Evolutionary conservation across 2,888 invertebrate species (phyloP).

Genomic region (Myopa testacea): DNA sequence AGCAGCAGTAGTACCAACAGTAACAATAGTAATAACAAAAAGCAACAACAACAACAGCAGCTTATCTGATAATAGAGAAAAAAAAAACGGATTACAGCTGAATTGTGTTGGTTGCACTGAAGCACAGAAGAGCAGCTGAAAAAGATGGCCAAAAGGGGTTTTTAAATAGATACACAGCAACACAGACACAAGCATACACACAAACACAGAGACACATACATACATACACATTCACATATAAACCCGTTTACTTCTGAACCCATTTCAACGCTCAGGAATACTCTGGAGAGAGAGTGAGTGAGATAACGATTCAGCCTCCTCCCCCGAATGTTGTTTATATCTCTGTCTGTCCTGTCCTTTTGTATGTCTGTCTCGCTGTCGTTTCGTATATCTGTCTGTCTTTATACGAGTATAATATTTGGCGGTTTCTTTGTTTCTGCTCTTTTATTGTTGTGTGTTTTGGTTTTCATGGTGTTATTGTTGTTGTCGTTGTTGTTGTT

Average conservation of each 20-base stretch:
- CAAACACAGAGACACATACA: neutral
- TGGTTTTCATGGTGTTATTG: neutral
- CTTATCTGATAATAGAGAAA: conserved; percentile 8
- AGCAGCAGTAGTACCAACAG: neutral
- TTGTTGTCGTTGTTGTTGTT: conserved; percentile 9
- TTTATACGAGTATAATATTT: neutral
- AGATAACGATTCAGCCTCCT: no score
- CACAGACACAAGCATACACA: neutral
- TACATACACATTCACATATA: no score
- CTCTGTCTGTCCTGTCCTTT: no score
- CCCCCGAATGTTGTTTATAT: neutral
- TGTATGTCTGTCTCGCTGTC: no score
- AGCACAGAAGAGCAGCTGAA: no score
- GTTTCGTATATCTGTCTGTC: no score
- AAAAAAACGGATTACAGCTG: conserved; percentile 20
- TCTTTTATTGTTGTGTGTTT: neutral
- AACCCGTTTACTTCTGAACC: no score
- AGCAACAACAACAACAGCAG: conserved; percentile 14
- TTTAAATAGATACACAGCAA: neutral
- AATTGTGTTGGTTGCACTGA: neutral
- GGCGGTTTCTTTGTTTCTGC: neutral
- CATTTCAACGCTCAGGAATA: neutral
- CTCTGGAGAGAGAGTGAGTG: no score
- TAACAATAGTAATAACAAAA: neutral
- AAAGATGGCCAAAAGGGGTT: conserved; percentile 29